Base-by-base conservation (phyloP, 2,797 vertebrate species). In the Coreius guichenoti region DNA sequence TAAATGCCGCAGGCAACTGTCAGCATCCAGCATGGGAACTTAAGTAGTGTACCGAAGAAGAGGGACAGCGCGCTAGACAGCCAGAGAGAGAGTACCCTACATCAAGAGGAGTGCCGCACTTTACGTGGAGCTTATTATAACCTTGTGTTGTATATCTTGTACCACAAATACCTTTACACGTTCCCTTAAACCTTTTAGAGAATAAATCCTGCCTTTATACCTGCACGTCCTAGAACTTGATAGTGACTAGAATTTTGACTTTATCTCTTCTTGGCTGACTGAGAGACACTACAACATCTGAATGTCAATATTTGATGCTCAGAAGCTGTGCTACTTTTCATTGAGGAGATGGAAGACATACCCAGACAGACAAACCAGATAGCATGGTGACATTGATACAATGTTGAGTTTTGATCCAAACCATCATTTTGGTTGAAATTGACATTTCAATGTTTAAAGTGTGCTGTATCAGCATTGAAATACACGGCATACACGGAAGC, bases 1-100 rank as follows among this genome's bases (percentile, higher is more conserved):
- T 61, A 51, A 88, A 89, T 31, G 90, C 93, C 88, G 33, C 3
- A 87, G 93, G 94, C 93, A 88, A 90, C 94, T 94, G 93, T 93
- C 93, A 93, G 88, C 92, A 90, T 91, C 79, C 54, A 80, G 84
- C 82, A 83, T 85, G 86, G 81, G 76, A 84, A 84, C 78, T 84
- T 23, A 77, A 87, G 74, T 49, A 63, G 72, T 69, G 73, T 63
- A 54, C 39, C 12, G 61, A 58, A 49, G 70, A 73, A 54, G 56
- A 84, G 45, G 70, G 21, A 79, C 54, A 72, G 75, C 29, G 29
- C 16, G 1, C 70, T 63, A 58, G 58, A 81, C 47, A 84, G 36
- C 43, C 23, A 75, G 61, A 75, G 56, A 75, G 39, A 73, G 65
- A 80, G 70, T 69, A 80, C 47, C 75, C 16, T 51, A 43, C n/a